Evolutionary conservation across 30 jellyfish, hydroid and myxozoan species (phyloP).

Genomic region (Aurelia aurita): DNA sequence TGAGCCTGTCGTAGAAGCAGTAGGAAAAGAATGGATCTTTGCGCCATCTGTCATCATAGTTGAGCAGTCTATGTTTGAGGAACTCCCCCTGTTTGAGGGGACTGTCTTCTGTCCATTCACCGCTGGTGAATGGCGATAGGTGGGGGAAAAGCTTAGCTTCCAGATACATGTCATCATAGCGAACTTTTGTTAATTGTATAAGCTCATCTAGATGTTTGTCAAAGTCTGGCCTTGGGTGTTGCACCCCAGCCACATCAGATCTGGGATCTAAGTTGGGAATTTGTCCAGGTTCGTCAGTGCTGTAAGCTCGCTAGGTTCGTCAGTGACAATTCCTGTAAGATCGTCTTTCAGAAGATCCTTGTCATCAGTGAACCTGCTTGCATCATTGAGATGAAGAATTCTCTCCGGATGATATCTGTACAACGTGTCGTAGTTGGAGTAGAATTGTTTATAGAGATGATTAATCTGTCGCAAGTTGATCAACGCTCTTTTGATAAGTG

Average conservation of each 20-base stretch:
- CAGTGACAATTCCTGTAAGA: neutral
- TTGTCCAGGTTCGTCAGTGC: neutral
- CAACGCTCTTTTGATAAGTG: neutral
- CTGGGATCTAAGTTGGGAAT: neutral
- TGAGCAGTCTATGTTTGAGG: slow-evolving; percentile 7
- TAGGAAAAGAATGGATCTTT: neutral
- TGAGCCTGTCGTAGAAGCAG: too few species aligned
- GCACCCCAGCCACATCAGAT: neutral
- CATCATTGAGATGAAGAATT: neutral
- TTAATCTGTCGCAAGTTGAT: too few species aligned
- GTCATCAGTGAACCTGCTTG: too few species aligned
- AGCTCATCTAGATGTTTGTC: neutral
- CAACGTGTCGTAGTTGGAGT: slow-evolving; percentile 8
- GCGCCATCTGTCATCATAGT: slow-evolving; percentile 8
- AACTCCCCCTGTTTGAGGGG: neutral
- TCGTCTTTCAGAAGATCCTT: too few species aligned
- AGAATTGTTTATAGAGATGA: neutral
- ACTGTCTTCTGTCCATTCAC: neutral
- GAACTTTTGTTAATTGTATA: neutral
- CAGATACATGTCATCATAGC: neutral
- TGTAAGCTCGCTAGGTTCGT: too few species aligned
- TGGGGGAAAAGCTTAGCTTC: slow-evolving; percentile 15
- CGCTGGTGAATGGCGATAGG: neutral
- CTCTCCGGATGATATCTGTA: slow-evolving; percentile 11
- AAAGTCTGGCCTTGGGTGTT: neutral